These are phyloP conservation scores for Dryobota labecula DNA, from an alignment of 2,888 invertebrate genomes.

Conservation along the genomic window DNA sequence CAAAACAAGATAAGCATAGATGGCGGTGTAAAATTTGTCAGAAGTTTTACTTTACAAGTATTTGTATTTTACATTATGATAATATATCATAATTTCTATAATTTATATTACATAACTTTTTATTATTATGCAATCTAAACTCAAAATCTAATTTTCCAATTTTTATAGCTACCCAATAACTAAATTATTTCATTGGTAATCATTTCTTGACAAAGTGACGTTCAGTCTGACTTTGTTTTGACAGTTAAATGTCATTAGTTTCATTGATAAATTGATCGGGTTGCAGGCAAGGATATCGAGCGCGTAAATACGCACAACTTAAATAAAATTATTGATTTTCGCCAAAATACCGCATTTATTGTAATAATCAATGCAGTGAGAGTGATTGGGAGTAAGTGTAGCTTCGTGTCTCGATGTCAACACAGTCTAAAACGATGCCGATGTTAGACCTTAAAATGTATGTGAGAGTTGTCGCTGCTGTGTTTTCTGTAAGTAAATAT, in stretches of 20 bases:
- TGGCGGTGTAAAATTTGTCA: conserved; percentile 5
- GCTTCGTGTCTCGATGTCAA: conserved; percentile 77
- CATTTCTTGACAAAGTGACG: neutral
- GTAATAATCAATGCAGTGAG: conserved; percentile 42
- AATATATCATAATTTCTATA: neutral
- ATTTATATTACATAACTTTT: neutral
- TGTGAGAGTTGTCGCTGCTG: conserved; percentile 83
- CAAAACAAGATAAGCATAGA: conserved; percentile 1
- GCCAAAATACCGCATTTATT: conserved; percentile 35
- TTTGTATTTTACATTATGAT: neutral
- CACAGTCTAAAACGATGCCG: conserved; percentile 84
- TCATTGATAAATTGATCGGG: conserved; percentile 53
- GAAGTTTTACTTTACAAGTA: neutral
- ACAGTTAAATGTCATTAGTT: conserved; percentile 35
- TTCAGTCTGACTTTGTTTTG: conserved; percentile 38
- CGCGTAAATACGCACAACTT: conserved; percentile 73
- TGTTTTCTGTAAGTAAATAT: conserved; percentile 84
- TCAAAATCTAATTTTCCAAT: neutral
- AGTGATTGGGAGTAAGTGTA: conserved; percentile 32
- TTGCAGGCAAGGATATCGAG: conserved; percentile 52
- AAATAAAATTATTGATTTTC: conserved; percentile 67
- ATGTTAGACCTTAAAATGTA: conserved; percentile 83
- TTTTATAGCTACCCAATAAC: neutral
- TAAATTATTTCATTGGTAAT: neutral
- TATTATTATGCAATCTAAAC: neutral